Percentiles rank a stretch among this genome's conserved stretches.
Evolutionary conservation across 2,113 vertebrate species (phyloP).

Genomic region (Anoura caudifer): DNA sequence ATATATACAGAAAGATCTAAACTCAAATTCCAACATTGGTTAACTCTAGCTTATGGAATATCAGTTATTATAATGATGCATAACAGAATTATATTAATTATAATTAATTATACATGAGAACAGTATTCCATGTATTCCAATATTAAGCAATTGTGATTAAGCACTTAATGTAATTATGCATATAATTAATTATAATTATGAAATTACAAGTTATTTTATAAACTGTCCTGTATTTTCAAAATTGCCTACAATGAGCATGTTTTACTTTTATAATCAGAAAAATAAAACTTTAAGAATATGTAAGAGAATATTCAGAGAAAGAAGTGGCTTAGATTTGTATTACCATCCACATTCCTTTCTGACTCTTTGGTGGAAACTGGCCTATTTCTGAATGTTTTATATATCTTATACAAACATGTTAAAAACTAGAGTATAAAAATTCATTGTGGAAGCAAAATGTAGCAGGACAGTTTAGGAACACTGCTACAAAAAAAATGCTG

Average conservation of each 20-base stretch:
- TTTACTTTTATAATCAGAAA: background rate
- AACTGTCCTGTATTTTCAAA: background rate
- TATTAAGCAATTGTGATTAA: background rate
- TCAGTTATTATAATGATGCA: background rate
- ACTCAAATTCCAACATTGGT: background rate
- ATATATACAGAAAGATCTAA: background rate
- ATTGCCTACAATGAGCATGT: background rate
- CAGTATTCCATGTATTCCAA: too few species aligned
- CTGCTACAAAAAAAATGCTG: background rate
- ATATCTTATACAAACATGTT: background rate
- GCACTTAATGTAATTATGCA: background rate
- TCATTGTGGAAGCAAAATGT: background rate
- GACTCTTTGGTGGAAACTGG: too few species aligned
- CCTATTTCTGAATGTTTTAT: background rate
- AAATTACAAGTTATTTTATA: background rate
- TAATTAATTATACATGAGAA: background rate
- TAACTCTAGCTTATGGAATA: background rate
- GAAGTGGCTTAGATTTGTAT: background rate
- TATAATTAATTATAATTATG: background rate
- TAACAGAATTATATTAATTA: background rate
- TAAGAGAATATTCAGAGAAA: background rate
- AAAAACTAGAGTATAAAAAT: background rate
- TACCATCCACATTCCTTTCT: background rate
- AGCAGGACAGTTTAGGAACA: background rate
- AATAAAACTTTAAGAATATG: background rate